These are phyloP conservation scores for Cryptotermes secundus DNA, from an alignment of 1,140 invertebrate species.

Conservation along the genomic window DNA sequence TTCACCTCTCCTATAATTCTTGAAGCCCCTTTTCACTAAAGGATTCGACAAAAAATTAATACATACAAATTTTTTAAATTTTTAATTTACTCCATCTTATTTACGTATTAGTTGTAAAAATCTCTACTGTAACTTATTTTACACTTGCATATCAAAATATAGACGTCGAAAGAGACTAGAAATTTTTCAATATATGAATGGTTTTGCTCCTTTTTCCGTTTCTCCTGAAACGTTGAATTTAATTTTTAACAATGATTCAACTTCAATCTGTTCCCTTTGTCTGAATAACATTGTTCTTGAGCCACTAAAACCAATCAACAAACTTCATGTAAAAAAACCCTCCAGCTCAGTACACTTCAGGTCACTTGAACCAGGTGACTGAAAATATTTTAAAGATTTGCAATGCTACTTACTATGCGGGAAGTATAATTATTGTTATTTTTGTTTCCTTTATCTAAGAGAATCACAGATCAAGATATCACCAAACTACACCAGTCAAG, in stretches of 20 bases:
- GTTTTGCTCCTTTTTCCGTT: background rate
- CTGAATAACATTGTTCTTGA: background rate
- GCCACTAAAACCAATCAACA: background rate
- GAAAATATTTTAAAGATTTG: background rate
- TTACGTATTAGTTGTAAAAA: conserved; percentile 1
- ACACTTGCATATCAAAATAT: conserved; percentile 16
- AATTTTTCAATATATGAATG: background rate
- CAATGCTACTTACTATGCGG: background rate
- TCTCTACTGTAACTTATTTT: conserved; percentile 14
- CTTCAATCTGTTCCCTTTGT: background rate
- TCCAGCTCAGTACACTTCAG: background rate
- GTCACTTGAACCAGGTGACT: background rate
- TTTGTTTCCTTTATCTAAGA: background rate
- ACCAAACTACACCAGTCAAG: conserved; percentile 4
- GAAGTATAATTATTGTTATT: conserved; percentile 14
- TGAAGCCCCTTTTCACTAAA: background rate
- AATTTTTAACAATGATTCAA: conserved; percentile 18
- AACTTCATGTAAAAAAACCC: background rate
- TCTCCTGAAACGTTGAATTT: background rate
- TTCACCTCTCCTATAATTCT: background rate
- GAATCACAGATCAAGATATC: conserved; percentile 16
- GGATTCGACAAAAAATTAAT: background rate
- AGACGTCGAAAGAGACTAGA: conserved; percentile 1
- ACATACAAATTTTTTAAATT: background rate
- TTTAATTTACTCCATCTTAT: background rate